phyloP scores from a whole-genome alignment of 2,888 invertebrate species.

The Psylliodes chrysocephalus region DNA sequence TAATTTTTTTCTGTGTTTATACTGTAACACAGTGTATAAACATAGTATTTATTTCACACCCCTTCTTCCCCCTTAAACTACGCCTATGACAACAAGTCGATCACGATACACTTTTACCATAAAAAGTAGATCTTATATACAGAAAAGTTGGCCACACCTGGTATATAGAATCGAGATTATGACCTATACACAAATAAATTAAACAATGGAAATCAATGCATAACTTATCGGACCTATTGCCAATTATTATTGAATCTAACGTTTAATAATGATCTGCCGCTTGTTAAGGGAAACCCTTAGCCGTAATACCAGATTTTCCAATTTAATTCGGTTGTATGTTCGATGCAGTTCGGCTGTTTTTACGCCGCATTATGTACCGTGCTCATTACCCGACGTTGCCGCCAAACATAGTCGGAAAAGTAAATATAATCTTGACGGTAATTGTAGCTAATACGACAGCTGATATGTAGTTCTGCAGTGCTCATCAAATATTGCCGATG shows the following conservation, averaged over 20 bases:
- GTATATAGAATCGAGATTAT: too few species aligned
- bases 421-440: constrained; percentile 22
- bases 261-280: background rate
- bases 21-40: too few species aligned
- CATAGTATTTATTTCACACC: too few species aligned
- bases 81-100: too few species aligned
- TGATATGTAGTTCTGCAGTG: constrained; percentile 15
- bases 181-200: too few species aligned
- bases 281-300: background rate
- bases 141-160: too few species aligned
- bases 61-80: too few species aligned
- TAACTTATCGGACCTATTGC: too few species aligned
- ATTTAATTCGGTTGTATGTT: background rate
- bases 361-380: constrained; percentile 13
- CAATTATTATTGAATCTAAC: background rate
- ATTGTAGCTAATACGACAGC: constrained; percentile 25
- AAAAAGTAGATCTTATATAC: too few species aligned
- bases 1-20: too few species aligned
- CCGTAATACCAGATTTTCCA: background rate
- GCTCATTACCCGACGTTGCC: constrained; percentile 13
- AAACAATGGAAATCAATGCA: too few species aligned
- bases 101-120: too few species aligned
- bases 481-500: constrained; percentile 17
- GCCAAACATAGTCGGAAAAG: constrained; percentile 13
- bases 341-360: constrained; percentile 4